Evolutionary conservation across 1,140 invertebrate genomes (phyloP).

Genomic region (Phymorhynchus buccinoides): DNA sequence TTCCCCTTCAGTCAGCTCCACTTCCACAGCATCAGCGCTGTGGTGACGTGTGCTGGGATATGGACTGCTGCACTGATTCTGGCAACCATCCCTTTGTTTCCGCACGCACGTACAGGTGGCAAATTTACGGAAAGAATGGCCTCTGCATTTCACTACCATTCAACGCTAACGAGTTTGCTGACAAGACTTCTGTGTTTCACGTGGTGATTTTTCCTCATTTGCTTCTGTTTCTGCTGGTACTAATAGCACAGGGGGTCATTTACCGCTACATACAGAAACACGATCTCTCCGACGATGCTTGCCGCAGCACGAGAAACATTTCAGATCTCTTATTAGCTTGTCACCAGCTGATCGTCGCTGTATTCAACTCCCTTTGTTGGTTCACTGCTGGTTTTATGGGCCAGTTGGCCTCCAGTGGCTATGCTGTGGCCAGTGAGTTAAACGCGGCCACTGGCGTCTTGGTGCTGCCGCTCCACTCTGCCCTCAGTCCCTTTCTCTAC

Average conservation of each 20-base stretch:
- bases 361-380: too few relatives aligned
- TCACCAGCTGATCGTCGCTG: neutral
- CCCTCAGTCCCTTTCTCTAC: slow-evolving; percentile 44
- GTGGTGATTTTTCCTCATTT: neutral
- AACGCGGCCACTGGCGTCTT: neutral
- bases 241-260: neutral
- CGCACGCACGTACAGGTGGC: too few relatives aligned
- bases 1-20: too few relatives aligned
- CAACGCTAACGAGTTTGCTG: too few relatives aligned
- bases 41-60: too few relatives aligned
- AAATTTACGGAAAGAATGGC: neutral
- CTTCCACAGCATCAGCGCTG: too few relatives aligned
- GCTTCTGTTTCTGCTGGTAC: neutral
- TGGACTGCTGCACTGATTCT: neutral
- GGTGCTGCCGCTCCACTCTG: too few relatives aligned
- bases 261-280: neutral
- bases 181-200: neutral
- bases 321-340: neutral
- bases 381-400: slow-evolving; percentile 3
- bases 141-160: slow-evolving; percentile 19
- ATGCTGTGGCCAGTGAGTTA: too few relatives aligned
- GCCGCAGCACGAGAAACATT: neutral
- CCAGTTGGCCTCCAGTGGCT: neutral
- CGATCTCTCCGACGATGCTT: too few relatives aligned
- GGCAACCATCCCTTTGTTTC: neutral